Evolutionary conservation across 2,888 invertebrate species (phyloP), one percentile per base, ranked within the genome.

Genomic region (Apotomis betuletana): DNA sequence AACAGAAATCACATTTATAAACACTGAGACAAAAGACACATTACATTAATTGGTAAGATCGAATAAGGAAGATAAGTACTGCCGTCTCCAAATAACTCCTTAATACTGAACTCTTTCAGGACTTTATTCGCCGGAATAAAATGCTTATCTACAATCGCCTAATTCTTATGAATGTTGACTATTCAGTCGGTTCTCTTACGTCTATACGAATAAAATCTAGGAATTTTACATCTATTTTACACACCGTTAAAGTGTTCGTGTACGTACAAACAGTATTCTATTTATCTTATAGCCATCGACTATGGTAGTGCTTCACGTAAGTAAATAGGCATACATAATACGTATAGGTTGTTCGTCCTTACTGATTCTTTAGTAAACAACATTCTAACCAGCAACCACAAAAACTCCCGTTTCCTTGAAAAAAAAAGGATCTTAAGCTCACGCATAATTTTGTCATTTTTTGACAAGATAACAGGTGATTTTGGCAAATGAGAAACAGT

Each of bases 101-200:
- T 12, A 49, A n/a, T 49, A n/a, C 49, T 57, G 36, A 41, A 57
- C 55, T 57, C 44, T 55, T 13, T 58, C n/a, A 57, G 41, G 54
- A 57, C 8, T 61, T 57, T 59, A 58, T 73, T 75, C 76, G 75
- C 77, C 80, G 76, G 77, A 86, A 79, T 85, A 80, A 85, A 83
- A 85, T 83, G 74, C 81, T 83, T 81, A 73, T 71, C 73, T 77
- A 78, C 75, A 80, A 79, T 84, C 87, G 86, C 81, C 46, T 73
- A 86, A 87, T 87, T 86, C 87, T 89, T 89, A 91, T 86, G 87
- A 90, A 88, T 86, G 88, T 87, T 93, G 92, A 93, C 92, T 92
- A 93, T 92, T 93, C 92, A 93, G 92, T 92, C 92, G 90, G 90
- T 86, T 90, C 88, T 83, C 92, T 92, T 92, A 92, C 61, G 80